Conservation (phyloP, 2,797 vertebrate species). For the Petrocephalus schoutedeni region DNA sequence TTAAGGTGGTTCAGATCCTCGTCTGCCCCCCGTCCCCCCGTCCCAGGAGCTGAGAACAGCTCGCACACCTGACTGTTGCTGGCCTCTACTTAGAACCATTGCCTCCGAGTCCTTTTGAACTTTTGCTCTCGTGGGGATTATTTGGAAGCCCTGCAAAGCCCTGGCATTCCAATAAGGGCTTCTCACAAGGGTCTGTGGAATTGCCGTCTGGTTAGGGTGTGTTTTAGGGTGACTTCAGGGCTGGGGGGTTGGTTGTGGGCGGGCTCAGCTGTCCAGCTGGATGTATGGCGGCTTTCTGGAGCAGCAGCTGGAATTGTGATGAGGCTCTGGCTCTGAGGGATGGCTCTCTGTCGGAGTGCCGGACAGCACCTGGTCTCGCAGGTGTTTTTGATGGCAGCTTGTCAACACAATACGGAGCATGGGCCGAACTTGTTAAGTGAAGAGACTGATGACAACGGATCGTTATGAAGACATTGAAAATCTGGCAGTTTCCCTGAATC, state of each 20-base stretch:
- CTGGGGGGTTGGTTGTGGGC: not conserved
- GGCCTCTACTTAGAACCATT: not conserved
- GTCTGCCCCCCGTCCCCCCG: not conserved
- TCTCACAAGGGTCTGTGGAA: not conserved
- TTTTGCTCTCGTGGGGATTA: not conserved
- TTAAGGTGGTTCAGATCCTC: conserved; percentile 35
- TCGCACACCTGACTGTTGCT: not conserved
- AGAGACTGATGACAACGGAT: not conserved
- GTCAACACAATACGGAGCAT: not conserved
- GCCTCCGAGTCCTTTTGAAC: not conserved
- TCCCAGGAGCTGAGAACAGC: not conserved
- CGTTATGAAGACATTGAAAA: not conserved
- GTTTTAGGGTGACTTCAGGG: not conserved
- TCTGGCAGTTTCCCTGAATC: not conserved
- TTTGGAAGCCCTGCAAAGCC: not conserved
- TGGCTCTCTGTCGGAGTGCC: not conserved
- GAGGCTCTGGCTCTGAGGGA: not conserved
- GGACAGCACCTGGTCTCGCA: not conserved
- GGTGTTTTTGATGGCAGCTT: not conserved
- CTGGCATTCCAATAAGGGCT: not conserved
- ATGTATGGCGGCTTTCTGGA: not conserved
- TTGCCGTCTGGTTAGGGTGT: not conserved
- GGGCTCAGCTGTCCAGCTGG: not conserved
- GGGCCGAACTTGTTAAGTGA: not conserved
- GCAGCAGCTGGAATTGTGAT: not conserved